phyloP scores from a whole-genome alignment of 2,797 vertebrate species.

The Manis crassicaudata region DNA sequence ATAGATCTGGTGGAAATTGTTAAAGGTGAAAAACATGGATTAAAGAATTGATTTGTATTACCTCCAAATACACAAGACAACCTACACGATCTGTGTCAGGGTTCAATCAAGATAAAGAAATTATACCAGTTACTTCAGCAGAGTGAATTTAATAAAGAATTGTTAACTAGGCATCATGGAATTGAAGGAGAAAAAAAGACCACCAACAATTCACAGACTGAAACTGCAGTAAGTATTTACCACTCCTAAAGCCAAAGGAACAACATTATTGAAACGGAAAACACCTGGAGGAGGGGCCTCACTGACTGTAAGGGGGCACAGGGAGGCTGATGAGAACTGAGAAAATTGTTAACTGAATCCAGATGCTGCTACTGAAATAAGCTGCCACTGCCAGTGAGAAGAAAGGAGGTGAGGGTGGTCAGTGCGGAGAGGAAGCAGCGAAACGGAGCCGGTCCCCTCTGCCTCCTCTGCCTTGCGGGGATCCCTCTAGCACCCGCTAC shows the following conservation, averaged over 20 bases:
- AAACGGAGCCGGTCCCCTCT: not conserved
- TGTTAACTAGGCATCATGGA: not conserved
- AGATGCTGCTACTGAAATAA: not conserved
- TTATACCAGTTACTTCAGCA: not conserved
- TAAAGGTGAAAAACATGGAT: not conserved
- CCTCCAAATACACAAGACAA: not conserved
- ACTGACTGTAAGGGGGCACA: rapidly evolving
- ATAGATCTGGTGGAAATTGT: not conserved
- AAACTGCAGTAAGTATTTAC: not conserved
- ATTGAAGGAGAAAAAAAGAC: not conserved
- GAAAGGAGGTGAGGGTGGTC: not conserved
- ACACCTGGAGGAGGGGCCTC: not conserved
- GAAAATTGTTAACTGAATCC: not conserved
- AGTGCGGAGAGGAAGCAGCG: not conserved
- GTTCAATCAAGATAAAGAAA: not conserved
- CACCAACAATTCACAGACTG: not conserved
- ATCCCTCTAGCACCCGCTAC: not conserved
- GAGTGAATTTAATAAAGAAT: not conserved
- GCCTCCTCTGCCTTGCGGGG: not conserved
- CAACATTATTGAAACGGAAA: not conserved
- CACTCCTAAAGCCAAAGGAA: not conserved
- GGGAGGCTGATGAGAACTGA: not conserved
- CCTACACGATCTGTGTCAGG: not conserved
- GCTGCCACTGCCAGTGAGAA: not conserved
- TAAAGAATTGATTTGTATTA: not conserved